Evolutionary conservation across 1,140 invertebrate species (phyloP), one percentile per base, ranked within the genome.

Genomic region (Temnothorax curvispinosus): DNA sequence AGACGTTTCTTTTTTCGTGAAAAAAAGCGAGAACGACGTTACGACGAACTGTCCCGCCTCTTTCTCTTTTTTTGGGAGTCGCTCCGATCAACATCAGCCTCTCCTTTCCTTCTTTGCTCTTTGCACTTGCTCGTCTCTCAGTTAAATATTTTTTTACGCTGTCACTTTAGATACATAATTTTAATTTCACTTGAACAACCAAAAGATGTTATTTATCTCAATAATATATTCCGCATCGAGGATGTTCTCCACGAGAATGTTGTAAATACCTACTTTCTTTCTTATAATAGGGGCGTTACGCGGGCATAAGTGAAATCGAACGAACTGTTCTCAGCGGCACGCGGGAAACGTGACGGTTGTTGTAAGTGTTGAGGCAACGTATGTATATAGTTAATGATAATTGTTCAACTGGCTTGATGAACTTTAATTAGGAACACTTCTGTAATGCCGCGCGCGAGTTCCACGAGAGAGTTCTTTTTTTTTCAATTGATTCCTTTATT

Each of bases 331-430:
- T 78, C 52, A 60, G 54, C 60, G 35, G n/a, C 27, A 21, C 27
- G 27, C 32, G 41, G n/a, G 41, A 58, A 58, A 85, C 60, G 35
- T 50, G 65, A 84, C 38, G 58, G 35, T 77, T 91, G 81, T 60
- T 91, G 65, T 88, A 82, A 89, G 77, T 76, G 60, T 15, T 86
- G 69, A 64, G 72, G 47, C 85, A 85, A 85, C 87, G 81, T 86
- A 89, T 64, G 86, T 80, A 89, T 64, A 85, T 80, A 91, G 90
- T 93, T 93, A 91, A 92, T 92, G 89, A 88, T 90, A 91, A 92
- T 93, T 93, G 91, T 91, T 92, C 89, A 92, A 92, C 91, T 91
- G 87, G 91, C 92, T 93, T 91, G 85, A 93, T 92, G 87, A 27
- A 84, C 90, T 91, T 91, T 91, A 90, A 93, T 93, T 92, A 91